These are phyloP conservation scores for Gonatopus flavifemur DNA, from an alignment of 1,140 invertebrate genomes.

Conservation along the genomic window DNA sequence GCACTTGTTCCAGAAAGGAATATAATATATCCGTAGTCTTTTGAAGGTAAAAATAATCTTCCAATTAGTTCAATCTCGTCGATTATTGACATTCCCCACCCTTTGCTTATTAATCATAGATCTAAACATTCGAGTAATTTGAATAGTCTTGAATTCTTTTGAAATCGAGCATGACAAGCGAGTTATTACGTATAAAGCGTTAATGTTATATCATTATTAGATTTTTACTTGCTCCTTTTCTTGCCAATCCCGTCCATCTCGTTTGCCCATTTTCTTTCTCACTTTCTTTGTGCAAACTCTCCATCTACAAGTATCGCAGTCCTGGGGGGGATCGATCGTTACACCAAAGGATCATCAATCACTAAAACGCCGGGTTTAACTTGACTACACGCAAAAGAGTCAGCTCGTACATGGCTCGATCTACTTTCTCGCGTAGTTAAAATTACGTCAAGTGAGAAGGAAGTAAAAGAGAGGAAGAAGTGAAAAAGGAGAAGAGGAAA, in stretches of 20 bases:
- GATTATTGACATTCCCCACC: neutral
- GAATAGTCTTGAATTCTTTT: constrained; percentile 36
- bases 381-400: constrained; percentile 36
- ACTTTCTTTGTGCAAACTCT: constrained; percentile 2
- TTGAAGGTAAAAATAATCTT: too few species aligned
- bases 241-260: constrained; percentile 22
- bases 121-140: neutral
- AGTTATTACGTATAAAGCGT: too few species aligned
- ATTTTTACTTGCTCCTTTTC: constrained; percentile 26
- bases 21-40: too few species aligned
- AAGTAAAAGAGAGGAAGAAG: neutral
- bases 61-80: too few species aligned
- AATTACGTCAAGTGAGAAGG: constrained; percentile 18
- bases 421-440: constrained; percentile 29
- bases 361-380: constrained; percentile 34
- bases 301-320: constrained; percentile 22
- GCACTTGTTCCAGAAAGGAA: too few species aligned
- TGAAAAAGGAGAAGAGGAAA: constrained; percentile 10
- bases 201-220: too few species aligned
- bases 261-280: constrained; percentile 4
- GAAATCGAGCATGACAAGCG: constrained; percentile 36
- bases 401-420: constrained; percentile 28
- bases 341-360: constrained; percentile 41
- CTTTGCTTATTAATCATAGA: neutral
- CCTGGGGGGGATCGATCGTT: constrained; percentile 36